Conservation (phyloP, 2,888 invertebrate species). For the Galerucella pusilla region DNA sequence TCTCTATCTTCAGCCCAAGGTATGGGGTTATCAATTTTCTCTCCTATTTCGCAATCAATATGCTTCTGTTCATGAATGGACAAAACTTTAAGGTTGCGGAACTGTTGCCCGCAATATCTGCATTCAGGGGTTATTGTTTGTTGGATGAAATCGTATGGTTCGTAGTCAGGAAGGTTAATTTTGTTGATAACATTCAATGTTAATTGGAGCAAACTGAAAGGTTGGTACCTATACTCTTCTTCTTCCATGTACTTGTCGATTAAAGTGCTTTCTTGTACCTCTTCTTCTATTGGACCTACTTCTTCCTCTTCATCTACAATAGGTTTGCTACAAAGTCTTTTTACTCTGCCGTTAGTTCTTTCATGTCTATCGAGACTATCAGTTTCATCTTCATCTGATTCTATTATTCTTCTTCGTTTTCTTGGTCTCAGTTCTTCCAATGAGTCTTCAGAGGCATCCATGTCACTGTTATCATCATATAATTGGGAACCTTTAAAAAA, state of each 20-base stretch:
- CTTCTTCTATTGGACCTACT: conserved; percentile 23
- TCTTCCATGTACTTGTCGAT: conserved; percentile 48
- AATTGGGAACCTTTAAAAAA: conserved; percentile 19
- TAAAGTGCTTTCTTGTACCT: conserved; percentile 32
- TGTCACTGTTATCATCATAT: conserved; percentile 48
- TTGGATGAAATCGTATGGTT: conserved; percentile 49
- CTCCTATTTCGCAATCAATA: conserved; percentile 59
- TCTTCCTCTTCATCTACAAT: conserved; percentile 18
- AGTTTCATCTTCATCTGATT: conserved; percentile 37
- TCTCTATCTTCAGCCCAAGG: conserved; percentile 56
- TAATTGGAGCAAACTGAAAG: conserved; percentile 57
- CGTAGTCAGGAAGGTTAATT: conserved; percentile 56
- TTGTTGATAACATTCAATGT: conserved; percentile 59
- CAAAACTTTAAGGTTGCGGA: conserved; percentile 57
- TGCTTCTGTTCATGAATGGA: conserved; percentile 61
- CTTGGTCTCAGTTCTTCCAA: conserved; percentile 36
- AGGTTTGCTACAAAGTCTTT: conserved; percentile 6
- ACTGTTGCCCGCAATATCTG: conserved; percentile 57
- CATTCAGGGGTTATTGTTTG: conserved; percentile 54
- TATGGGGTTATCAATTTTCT: conserved; percentile 58
- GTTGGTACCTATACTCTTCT: conserved; percentile 55
- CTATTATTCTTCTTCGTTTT: conserved; percentile 35
- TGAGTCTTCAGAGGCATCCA: conserved; percentile 50
- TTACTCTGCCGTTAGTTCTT: conserved; percentile 7
- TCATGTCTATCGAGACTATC: conserved; percentile 17